Conservation (phyloP, 1,140 invertebrate species). For the Leptopilina clavipes region DNA sequence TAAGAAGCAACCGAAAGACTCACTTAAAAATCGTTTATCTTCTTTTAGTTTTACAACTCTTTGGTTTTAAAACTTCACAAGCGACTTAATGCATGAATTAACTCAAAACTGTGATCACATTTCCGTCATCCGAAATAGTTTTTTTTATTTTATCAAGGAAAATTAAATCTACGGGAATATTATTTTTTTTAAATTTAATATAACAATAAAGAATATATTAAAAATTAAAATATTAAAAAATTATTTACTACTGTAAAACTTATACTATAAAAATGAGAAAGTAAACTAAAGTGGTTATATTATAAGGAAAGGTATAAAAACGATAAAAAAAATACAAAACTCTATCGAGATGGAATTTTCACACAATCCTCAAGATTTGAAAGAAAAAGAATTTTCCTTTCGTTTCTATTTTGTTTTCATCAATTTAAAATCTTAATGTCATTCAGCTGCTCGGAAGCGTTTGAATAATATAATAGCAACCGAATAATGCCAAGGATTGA, state of each 20-base stretch:
- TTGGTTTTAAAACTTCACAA: not conserved
- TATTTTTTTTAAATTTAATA: no score
- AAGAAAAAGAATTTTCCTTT: not conserved
- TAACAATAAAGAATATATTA: no score
- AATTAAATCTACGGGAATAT: no score
- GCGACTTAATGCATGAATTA: not conserved
- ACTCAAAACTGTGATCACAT: not conserved
- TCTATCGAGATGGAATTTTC: not conserved
- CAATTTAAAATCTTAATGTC: constrained; percentile 27
- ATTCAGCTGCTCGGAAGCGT: constrained; percentile 11
- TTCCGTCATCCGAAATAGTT: not conserved
- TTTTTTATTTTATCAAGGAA: not conserved
- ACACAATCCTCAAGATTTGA: not conserved
- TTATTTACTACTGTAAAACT: no score
- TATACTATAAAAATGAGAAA: no score
- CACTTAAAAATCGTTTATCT: constrained; percentile 25
- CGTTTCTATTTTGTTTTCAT: constrained; percentile 27
- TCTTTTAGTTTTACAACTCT: not conserved
- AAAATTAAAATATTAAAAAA: no score
- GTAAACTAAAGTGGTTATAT: not conserved
- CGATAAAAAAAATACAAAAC: not conserved
- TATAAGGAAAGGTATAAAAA: not conserved
- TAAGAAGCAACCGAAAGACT: constrained; percentile 12
- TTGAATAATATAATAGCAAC: constrained; percentile 32
- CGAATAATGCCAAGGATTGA: not conserved